These are phyloP conservation scores for Hormiphora californensis DNA, from an alignment of 37 sponge, comb jelly and placozoan genomes.

Conservation along the genomic window DNA sequence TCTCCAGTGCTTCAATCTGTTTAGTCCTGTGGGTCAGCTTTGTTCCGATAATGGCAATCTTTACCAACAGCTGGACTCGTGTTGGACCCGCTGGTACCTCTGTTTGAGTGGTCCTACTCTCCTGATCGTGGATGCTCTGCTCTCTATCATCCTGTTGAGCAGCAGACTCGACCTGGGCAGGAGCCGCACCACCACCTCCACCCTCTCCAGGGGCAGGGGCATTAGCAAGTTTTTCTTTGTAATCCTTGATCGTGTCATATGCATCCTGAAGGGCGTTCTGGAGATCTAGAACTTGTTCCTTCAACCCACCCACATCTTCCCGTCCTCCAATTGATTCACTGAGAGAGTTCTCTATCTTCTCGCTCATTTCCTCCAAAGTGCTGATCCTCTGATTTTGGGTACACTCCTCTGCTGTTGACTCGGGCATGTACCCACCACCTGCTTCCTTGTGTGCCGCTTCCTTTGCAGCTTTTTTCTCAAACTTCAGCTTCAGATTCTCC, in stretches of 20 bases:
- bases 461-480: background rate
- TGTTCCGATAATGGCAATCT: conserved; percentile 42
- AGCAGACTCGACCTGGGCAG: background rate
- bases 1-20: conserved; percentile 60
- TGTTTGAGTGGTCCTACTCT: conserved; percentile 25
- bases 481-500: conserved; percentile 39
- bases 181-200: background rate
- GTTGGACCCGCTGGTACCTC: conserved; percentile 44
- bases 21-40: conserved; percentile 41
- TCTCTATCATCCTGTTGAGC: background rate
- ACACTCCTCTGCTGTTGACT: background rate
- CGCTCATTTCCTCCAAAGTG: conserved; percentile 36
- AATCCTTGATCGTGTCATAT: conserved; percentile 47
- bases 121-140: background rate
- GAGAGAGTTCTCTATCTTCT: conserved; percentile 45
- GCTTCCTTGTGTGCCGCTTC: background rate
- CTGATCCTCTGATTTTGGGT: conserved; percentile 33
- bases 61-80: conserved; percentile 32
- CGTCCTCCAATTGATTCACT: background rate
- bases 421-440: too few species aligned
- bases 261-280: conserved; percentile 42
- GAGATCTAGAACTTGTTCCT: conserved; percentile 40
- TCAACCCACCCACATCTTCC: conserved; percentile 27
- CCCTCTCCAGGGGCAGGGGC: background rate
- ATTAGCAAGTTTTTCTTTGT: background rate